A percentile compares a stretch with the other conserved stretches of the same genome.
These are phyloP conservation scores for Tridacna crocea DNA, from an alignment of 2,888 invertebrate species.

Conservation along the genomic window DNA sequence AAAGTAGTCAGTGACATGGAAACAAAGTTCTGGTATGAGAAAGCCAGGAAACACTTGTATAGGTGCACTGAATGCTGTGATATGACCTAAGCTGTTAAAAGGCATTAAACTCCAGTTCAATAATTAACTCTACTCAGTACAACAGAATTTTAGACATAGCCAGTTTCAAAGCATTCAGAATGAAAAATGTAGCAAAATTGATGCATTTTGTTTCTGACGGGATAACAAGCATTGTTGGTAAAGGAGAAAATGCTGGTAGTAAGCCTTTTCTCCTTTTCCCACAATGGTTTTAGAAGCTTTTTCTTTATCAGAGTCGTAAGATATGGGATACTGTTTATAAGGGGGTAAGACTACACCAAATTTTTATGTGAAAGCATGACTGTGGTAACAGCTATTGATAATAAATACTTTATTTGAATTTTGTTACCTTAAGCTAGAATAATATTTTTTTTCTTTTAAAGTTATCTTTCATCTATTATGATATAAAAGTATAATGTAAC, in stretches of 20 bases:
- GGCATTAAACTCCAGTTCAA: too few species aligned
- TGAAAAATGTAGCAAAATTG: neutral
- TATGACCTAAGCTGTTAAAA: neutral
- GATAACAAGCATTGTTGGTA: neutral
- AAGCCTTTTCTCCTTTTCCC: neutral
- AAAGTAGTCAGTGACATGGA: too few species aligned
- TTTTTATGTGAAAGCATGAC: neutral
- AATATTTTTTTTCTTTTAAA: neutral
- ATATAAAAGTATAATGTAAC: conserved; percentile 23
- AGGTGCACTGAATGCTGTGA: too few species aligned
- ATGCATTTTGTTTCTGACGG: neutral
- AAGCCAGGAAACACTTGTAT: too few species aligned
- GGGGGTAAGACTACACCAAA: neutral
- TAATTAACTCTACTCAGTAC: neutral
- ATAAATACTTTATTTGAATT: conserved; percentile 9
- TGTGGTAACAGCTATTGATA: neutral
- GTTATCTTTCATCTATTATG: conserved; percentile 25
- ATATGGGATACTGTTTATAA: neutral
- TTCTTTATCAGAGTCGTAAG: neutral
- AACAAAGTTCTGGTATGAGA: too few species aligned
- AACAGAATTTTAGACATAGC: neutral
- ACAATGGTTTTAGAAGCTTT: neutral
- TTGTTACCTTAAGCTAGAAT: conserved; percentile 18
- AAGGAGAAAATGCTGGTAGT: neutral
- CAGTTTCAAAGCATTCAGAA: neutral